Evolutionary conservation across 2,797 vertebrate genomes (phyloP), one percentile per base, ranked within the genome.

Genomic region (Limosa lapponica): DNA sequence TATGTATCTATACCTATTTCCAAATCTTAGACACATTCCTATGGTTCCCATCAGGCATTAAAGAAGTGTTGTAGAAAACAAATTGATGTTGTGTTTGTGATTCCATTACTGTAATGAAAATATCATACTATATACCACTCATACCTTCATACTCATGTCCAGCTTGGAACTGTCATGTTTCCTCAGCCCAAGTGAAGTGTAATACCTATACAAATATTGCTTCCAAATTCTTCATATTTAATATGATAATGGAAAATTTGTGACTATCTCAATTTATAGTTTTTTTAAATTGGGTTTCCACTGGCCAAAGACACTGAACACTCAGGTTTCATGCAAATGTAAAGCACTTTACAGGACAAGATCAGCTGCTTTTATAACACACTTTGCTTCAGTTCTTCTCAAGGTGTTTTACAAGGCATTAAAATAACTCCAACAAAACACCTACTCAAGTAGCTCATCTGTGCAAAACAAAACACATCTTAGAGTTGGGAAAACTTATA

Each of bases 301-400:
- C 8, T 6, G 55, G n/a, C 19, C 2, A 22, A 92, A 86, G 90
- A 82, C 61, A 94, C 86, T 89, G 86, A 79, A 37, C 6, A 88
- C 92, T 89, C 91, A 79, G 58, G 82, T 93, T 95, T 93, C 94
- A 83, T 69, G 82, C 30, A 27, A 74, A 88, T 93, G 91, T 78
- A 67, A 94, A 89, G 75, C 73, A 92, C 87, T 95, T 96, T 75
- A 90, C 65, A 92, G 84, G 82, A 86, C 55, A 77, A 96, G 74
- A 95, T 90, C 85, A 95, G 75, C 89, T 66, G 77, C 91, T 90
- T 94, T 96, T 96, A 96, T 67, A 87, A 72, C 46, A 74, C 32
- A 66, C 73, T 96, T 95, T 94, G 96, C 82, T 93, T 90, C 61
- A 19, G 80, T 92, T 95, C 95, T 93, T 95, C 87, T 93, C 93